Conservation (phyloP, 2,113 vertebrate species). For the Trematocara zebra region DNA sequence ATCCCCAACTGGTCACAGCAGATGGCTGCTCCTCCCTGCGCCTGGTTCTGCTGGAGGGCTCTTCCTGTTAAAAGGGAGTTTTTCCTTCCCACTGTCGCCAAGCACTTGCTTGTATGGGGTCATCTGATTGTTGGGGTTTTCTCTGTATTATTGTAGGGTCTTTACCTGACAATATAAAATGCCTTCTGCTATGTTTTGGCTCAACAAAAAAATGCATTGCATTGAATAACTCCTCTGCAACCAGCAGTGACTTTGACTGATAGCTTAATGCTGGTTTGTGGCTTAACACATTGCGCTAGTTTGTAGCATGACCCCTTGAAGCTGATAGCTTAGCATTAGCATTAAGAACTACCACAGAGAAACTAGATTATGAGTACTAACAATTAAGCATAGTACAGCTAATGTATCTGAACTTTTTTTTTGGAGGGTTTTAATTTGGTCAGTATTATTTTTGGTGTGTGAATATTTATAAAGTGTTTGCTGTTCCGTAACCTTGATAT, state of each 20-base stretch:
- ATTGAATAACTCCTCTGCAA: neutral
- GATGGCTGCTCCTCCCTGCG: neutral
- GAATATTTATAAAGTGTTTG: neutral
- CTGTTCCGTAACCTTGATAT: neutral
- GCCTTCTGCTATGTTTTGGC: neutral
- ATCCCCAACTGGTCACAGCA: neutral
- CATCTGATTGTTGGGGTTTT: neutral
- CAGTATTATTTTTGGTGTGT: neutral
- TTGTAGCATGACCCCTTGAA: neutral
- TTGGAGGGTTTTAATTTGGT: neutral
- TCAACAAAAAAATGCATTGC: neutral
- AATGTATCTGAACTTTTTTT: neutral
- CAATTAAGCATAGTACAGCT: neutral
- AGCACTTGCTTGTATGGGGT: neutral
- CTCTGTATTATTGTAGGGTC: neutral
- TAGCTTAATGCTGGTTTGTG: neutral
- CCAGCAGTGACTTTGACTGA: neutral
- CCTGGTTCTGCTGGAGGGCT: fast-evolving
- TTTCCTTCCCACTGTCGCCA: neutral
- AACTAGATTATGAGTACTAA: neutral
- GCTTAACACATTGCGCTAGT: neutral
- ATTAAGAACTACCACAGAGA: neutral
- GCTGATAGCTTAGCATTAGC: neutral
- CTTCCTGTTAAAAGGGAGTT: neutral
- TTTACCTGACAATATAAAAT: neutral